Evolutionary conservation across 2,888 invertebrate species (phyloP).

Genomic region (Pinctada fucata): DNA sequence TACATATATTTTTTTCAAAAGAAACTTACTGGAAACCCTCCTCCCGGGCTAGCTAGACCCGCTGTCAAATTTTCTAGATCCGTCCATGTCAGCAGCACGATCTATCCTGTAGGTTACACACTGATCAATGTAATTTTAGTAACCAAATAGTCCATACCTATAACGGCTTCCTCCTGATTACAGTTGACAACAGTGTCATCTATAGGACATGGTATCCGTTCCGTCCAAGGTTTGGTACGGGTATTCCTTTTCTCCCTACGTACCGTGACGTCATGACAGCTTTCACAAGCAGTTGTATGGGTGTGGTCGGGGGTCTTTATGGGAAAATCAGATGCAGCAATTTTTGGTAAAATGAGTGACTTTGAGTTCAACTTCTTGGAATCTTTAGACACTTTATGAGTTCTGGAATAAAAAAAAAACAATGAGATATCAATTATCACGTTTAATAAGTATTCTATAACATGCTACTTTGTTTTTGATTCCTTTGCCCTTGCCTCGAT

Average conservation of each 20-base stretch:
- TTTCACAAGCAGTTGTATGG: conserved; percentile 25
- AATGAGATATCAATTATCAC: not conserved
- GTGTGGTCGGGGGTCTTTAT: not conserved
- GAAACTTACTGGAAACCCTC: too few relatives aligned
- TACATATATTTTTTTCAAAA: too few relatives aligned
- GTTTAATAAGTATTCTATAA: not conserved
- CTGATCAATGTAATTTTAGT: too few relatives aligned
- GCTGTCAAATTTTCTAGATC: too few relatives aligned
- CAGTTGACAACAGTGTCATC: not conserved
- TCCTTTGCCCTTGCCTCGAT: too few relatives aligned
- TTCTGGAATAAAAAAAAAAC: conserved; percentile 8
- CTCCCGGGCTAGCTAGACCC: too few relatives aligned
- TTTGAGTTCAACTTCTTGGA: conserved; percentile 10
- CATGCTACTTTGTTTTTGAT: not conserved
- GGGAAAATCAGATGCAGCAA: not conserved
- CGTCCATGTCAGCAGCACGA: too few relatives aligned
- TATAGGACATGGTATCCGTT: conserved; percentile 5
- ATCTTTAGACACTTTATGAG: conserved; percentile 8
- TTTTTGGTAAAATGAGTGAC: not conserved
- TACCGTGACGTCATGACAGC: conserved; percentile 31
- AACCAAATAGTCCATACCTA: too few relatives aligned
- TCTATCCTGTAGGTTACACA: too few relatives aligned
- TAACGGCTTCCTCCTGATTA: too few relatives aligned
- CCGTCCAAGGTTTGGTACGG: conserved; percentile 34
- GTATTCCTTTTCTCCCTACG: conserved; percentile 32